Evolutionary conservation across 2,797 vertebrate genomes (phyloP).

Genomic region (Tarsius wallacei): DNA sequence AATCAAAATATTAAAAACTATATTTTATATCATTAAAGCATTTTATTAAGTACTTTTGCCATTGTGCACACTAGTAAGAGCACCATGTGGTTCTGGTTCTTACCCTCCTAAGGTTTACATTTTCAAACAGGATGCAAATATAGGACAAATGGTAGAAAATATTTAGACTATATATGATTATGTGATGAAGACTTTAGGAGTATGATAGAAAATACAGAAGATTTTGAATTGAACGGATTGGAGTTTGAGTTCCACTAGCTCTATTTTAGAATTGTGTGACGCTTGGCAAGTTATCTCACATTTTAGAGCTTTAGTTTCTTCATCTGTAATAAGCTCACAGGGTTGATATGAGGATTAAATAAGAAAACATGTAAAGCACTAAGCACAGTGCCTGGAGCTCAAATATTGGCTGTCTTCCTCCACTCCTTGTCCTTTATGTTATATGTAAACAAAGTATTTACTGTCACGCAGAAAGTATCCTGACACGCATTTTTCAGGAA

Average conservation of each 20-base stretch:
- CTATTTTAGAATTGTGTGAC: neutral
- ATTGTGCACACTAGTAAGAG: constrained; percentile 41
- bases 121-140: constrained; percentile 40
- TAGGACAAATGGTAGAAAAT: neutral
- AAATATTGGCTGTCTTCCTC: neutral
- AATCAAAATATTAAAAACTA: constrained; percentile 22
- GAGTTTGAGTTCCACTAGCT: neutral
- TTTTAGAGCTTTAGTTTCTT: constrained; percentile 56
- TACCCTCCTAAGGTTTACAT: neutral
- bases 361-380: constrained; percentile 26
- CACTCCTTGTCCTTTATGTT: neutral
- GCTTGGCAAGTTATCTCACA: constrained; percentile 22
- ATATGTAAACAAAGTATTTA: constrained; percentile 10
- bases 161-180: constrained; percentile 3
- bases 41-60: constrained; percentile 37
- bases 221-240: constrained; percentile 2
- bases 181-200: constrained; percentile 44
- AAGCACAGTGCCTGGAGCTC: neutral
- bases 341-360: neutral
- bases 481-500: constrained; percentile 15
- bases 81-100: neutral
- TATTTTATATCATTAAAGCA: constrained; percentile 1
- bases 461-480: neutral
- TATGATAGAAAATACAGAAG: neutral
- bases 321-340: neutral